These are phyloP conservation scores for Aspiorhynchus laticeps DNA, from an alignment of 2,113 vertebrate genomes.

Conservation along the genomic window DNA sequence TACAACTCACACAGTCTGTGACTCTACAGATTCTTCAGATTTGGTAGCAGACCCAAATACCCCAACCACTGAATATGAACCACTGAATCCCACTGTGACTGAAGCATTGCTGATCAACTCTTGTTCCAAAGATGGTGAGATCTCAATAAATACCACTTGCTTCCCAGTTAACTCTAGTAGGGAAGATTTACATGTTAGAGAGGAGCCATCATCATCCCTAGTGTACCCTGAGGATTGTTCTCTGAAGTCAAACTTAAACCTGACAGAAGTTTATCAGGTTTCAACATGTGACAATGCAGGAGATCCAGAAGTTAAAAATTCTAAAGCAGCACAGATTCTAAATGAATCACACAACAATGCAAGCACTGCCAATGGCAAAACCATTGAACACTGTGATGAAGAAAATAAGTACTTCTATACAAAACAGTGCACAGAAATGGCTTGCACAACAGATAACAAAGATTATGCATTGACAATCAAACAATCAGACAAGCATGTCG, in stretches of 20 bases:
- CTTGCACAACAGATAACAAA: constrained; percentile 9
- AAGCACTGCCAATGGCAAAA: constrained; percentile 19
- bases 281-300: background rate
- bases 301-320: constrained; percentile 25
- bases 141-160: background rate
- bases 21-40: background rate
- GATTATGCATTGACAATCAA: background rate
- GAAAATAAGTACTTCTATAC: background rate
- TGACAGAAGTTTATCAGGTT: background rate
- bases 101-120: background rate
- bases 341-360: constrained; percentile 1
- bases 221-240: background rate
- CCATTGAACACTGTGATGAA: background rate
- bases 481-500: background rate
- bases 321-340: background rate
- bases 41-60: background rate
- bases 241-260: background rate
- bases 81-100: constrained; percentile 17
- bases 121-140: constrained; percentile 16
- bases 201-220: background rate
- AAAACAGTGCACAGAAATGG: background rate
- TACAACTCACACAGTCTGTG: constrained; percentile 7
- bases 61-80: constrained; percentile 1
- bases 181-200: constrained; percentile 10
- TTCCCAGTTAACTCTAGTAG: background rate